Percentiles rank a stretch among this genome's conserved stretches.
phyloP scores from a whole-genome alignment of 2,797 vertebrate genomes.

The Tauraco hartlaubi region DNA sequence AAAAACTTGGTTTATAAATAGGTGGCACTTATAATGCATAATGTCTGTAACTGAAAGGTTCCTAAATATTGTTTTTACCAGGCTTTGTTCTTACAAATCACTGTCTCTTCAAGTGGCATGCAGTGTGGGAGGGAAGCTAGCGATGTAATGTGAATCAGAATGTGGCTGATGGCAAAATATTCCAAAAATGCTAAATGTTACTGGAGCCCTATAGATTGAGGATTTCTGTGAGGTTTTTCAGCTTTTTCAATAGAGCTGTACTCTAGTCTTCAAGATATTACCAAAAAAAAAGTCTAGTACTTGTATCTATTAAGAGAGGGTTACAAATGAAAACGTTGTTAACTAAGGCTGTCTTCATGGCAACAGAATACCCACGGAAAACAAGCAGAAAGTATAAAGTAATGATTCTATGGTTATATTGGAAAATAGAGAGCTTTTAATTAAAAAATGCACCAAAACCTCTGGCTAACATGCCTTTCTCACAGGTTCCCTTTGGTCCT shows the following conservation, averaged over 20 bases:
- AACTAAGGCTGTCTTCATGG: background rate
- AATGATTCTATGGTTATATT: background rate
- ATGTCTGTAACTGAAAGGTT: background rate
- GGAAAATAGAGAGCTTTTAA: background rate
- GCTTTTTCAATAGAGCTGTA: background rate
- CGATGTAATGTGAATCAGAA: background rate
- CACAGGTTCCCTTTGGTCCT: background rate
- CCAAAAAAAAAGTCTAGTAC: background rate
- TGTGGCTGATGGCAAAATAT: background rate
- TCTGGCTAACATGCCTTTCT: background rate
- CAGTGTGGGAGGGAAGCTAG: background rate
- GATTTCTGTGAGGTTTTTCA: background rate
- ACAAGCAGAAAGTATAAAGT: background rate
- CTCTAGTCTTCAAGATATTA: background rate
- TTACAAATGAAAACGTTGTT: background rate
- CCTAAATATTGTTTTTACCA: background rate
- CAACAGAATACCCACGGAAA: background rate
- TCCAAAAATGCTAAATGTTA: background rate
- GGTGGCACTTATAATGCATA: background rate
- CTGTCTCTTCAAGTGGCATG: background rate
- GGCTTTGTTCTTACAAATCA: background rate
- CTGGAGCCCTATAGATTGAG: background rate
- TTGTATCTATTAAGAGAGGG: background rate
- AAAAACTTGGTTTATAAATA: background rate
- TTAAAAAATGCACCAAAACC: background rate